phyloP scores from a whole-genome alignment of 2,797 vertebrate species.

The Centroberyx gerrardi region DNA sequence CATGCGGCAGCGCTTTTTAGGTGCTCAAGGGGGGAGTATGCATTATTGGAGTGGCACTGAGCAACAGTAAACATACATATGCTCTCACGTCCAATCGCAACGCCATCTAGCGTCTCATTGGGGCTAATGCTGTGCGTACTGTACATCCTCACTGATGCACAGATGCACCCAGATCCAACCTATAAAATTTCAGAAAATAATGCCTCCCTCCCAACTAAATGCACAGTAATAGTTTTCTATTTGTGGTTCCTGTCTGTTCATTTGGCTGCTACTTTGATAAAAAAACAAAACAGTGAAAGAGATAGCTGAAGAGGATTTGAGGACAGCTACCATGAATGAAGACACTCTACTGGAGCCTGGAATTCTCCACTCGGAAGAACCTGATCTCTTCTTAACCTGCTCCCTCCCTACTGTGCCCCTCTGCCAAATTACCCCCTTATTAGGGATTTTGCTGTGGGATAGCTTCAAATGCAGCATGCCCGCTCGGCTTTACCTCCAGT shows the following conservation, averaged over 20 bases:
- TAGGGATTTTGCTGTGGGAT: conserved; percentile 47
- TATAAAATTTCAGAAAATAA: no score
- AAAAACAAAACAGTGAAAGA: not conserved
- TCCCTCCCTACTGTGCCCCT: conserved; percentile 46
- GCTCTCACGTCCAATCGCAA: conserved; percentile 2
- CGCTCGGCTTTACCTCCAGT: conserved; percentile 12
- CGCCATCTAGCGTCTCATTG: conserved; percentile 7
- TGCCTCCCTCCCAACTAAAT: conserved; percentile 10
- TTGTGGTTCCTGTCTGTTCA: conserved; percentile 13
- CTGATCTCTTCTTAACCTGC: conserved; percentile 54
- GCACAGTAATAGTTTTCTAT: conserved; percentile 17
- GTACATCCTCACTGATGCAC: not conserved
- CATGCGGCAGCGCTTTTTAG: conserved; percentile 11
- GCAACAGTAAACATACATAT: no score
- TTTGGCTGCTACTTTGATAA: conserved; percentile 10
- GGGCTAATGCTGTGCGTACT: conserved; percentile 5
- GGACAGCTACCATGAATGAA: conserved; percentile 32
- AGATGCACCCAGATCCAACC: no score
- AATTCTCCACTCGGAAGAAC: conserved; percentile 61
- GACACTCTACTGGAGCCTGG: conserved; percentile 37
- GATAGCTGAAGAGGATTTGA: conserved; percentile 33
- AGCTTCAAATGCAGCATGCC: conserved; percentile 16
- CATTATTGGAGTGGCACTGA: no score
- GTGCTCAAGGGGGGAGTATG: not conserved
- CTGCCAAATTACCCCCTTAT: conserved; percentile 64